A percentile compares a stretch with the other conserved stretches of the same genome.
Conservation (phyloP, 2,888 invertebrate genomes). For the Leptopilina syphax region DNA sequence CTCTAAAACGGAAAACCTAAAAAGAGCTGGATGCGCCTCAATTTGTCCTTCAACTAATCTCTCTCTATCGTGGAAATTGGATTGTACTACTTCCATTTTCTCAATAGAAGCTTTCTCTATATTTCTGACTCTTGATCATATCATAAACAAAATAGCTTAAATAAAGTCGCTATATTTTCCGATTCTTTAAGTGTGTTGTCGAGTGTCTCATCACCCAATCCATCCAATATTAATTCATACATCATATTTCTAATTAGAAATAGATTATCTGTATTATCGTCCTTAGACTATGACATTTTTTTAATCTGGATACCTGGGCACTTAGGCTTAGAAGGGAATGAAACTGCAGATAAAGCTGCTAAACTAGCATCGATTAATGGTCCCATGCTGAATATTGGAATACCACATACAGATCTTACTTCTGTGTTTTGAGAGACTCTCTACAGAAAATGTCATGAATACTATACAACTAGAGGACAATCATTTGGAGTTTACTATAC, state of each 20-base stretch:
- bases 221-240: background rate
- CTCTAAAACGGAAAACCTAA: background rate
- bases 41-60: background rate
- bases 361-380: background rate
- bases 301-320: background rate
- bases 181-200: background rate
- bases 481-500: no score
- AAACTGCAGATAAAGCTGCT: background rate
- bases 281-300: background rate
- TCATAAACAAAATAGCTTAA: background rate
- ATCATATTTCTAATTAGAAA: background rate
- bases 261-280: background rate
- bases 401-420: conserved; percentile 44
- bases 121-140: background rate
- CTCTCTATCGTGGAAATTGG: background rate
- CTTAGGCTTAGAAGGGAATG: background rate
- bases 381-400: background rate
- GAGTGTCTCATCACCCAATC: background rate
- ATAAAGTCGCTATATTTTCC: background rate
- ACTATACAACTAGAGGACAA: no score
- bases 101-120: background rate
- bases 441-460: no score
- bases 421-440: background rate
- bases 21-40: no score
- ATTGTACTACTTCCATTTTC: background rate